These are phyloP conservation scores for Bubo bubo DNA, from an alignment of 2,113 vertebrate species.

Conservation along the genomic window DNA sequence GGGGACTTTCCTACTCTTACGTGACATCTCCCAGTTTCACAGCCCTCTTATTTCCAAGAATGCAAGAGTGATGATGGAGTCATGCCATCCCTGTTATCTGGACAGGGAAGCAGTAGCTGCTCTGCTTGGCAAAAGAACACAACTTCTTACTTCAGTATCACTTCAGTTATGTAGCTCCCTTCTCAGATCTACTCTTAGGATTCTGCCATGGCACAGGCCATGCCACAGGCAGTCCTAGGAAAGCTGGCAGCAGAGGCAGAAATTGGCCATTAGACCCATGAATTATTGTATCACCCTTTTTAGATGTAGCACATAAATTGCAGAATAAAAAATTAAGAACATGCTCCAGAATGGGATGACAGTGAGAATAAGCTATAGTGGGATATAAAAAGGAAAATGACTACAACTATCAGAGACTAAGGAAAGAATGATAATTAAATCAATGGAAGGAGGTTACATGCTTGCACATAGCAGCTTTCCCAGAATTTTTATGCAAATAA, in stretches of 20 bases:
- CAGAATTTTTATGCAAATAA: not conserved
- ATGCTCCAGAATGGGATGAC: not conserved
- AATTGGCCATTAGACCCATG: not conserved
- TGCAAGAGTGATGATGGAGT: not conserved
- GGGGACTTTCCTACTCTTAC: not conserved
- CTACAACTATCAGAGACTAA: not conserved
- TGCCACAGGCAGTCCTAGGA: not conserved
- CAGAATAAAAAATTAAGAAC: not conserved
- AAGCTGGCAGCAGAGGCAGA: not conserved
- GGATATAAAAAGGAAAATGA: not conserved
- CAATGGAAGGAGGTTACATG: not conserved
- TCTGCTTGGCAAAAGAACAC: not conserved
- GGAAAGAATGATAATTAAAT: not conserved
- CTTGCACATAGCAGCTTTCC: not conserved
- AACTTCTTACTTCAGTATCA: not conserved
- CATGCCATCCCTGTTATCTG: not conserved
- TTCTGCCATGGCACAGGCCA: not conserved
- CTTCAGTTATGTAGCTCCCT: not conserved
- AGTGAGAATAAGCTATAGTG: not conserved
- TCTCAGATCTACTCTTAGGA: not conserved
- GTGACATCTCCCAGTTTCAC: not conserved
- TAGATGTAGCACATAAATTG: not conserved
- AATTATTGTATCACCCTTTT: not conserved
- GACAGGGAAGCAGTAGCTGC: not conserved
- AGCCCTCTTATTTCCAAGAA: not conserved